Base-by-base conservation (phyloP, 2,797 vertebrate genomes). In the Schizothorax lantsangensis region DNA sequence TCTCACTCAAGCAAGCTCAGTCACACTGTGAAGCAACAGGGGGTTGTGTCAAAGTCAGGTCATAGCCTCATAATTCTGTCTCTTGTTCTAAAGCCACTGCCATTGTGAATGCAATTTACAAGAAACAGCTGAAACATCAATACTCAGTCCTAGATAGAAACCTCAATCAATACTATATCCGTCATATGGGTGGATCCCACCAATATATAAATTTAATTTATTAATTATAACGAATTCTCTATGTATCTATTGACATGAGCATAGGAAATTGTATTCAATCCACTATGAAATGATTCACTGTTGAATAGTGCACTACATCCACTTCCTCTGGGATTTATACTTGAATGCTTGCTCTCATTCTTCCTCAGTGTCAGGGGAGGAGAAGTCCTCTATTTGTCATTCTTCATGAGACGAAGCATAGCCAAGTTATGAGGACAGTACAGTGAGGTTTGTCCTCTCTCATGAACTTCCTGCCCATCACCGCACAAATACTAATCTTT, bases 351-450 rank as follows among this genome's bases (percentile, higher is more conserved):
- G 68, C 81, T 88, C 77, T 78, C 79, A 71, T 88, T 89, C 49
- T 85, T 43, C n/a, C 23, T 81, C 86, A 86, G 1, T 83, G 77
- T 84, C 89, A 88, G 54, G 62, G 83, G 66, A 87, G 43, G n/a
- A 71, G 86, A 87, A 86, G 84, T 89, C 88, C 91, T 90, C 90
- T 88, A 86, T 88, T 91, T 92, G 90, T 90, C 91, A 88, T 91
- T 90, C 84, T 89, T 86, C 85, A 91, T 88, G 86, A 86, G 84
- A 88, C 84, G 33, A 81, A 80, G 59, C 75, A 84, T 15, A 88
- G 82, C 77, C 72, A 79, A 86, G 81, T 86, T 83, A 75, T 71
- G 83, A 86, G 54, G 79, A 86, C 83, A 80, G 74, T 43, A 84
- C 69, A 84, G 81, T 38, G 38, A 72, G 26, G 26, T 79, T 59